These are phyloP conservation scores for Cyanoderma ruficeps DNA, from an alignment of 2,113 vertebrate species.

Conservation along the genomic window DNA sequence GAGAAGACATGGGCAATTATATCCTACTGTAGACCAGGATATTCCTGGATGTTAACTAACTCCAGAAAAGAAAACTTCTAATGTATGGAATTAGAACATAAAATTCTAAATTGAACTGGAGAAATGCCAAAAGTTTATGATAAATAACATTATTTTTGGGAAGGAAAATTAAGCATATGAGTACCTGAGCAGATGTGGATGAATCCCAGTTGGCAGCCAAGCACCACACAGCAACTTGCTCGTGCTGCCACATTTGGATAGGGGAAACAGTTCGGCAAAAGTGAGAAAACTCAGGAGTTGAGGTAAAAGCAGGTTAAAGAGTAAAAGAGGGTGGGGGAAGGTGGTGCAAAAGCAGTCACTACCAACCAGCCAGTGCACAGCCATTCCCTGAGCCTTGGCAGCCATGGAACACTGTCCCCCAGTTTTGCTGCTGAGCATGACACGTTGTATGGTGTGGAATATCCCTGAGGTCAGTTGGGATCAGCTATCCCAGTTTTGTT, in stretches of 20 bases:
- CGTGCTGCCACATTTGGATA: accelerated
- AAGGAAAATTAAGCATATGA: background rate
- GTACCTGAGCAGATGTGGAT: background rate
- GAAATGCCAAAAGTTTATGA: background rate
- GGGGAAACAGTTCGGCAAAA: background rate
- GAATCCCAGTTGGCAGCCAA: background rate
- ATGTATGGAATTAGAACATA: background rate
- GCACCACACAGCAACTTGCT: background rate
- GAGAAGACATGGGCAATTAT: background rate
- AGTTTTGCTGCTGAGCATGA: background rate
- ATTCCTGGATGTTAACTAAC: background rate
- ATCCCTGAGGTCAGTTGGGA: background rate
- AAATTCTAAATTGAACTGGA: background rate
- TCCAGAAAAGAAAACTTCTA: background rate
- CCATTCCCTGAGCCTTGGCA: background rate
- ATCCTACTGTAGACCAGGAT: background rate
- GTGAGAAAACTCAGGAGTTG: background rate
- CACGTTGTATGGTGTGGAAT: background rate
- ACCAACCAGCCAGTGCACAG: background rate
- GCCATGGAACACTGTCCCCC: background rate
- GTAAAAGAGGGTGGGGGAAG: background rate
- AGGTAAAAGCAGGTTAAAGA: background rate
- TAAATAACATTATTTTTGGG: background rate
- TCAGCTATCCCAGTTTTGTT: background rate
- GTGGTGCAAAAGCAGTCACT: background rate